These are phyloP conservation scores for Decapterus maruadsi DNA, from an alignment of 2,797 vertebrate species.

Conservation along the genomic window DNA sequence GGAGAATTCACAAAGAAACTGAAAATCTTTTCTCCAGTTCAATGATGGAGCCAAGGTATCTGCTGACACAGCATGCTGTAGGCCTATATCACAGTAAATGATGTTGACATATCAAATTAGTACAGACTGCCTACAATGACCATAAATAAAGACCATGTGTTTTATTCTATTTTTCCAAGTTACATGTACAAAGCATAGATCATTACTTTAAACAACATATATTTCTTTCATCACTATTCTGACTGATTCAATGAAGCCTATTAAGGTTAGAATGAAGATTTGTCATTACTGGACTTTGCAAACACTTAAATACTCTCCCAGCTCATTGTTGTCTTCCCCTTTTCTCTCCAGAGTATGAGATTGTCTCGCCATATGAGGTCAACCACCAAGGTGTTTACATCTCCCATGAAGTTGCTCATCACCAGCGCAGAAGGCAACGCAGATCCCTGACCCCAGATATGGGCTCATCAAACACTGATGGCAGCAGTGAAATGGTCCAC, in stretches of 20 bases:
- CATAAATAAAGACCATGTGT: not conserved
- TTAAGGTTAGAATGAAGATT: too few species aligned
- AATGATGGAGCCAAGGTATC: conserved; percentile 25
- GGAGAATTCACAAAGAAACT: conserved; percentile 39
- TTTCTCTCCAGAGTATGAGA: conserved; percentile 87
- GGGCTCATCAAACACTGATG: conserved; percentile 18
- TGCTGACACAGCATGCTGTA: conserved; percentile 30
- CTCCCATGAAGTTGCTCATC: conserved; percentile 87
- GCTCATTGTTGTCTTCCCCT: not conserved
- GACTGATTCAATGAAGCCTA: not conserved
- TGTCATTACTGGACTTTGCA: not conserved
- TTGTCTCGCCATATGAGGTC: conserved; percentile 91
- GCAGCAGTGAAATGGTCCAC: conserved; percentile 74
- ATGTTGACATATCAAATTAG: conserved; percentile 44
- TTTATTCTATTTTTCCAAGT: conserved; percentile 10
- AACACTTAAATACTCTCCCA: not conserved
- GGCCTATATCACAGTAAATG: conserved; percentile 27
- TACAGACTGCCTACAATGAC: conserved; percentile 18
- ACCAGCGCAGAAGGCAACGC: conserved; percentile 82
- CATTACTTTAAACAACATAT: not conserved
- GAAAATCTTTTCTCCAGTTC: conserved; percentile 19
- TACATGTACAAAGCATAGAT: conserved; percentile 13
- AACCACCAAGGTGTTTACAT: conserved; percentile 85
- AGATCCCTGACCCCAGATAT: conserved; percentile 61
- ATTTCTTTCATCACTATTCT: not conserved